These are phyloP conservation scores for Sinosuthora webbiana DNA, from an alignment of 2,113 vertebrate genomes.

Conservation along the genomic window DNA sequence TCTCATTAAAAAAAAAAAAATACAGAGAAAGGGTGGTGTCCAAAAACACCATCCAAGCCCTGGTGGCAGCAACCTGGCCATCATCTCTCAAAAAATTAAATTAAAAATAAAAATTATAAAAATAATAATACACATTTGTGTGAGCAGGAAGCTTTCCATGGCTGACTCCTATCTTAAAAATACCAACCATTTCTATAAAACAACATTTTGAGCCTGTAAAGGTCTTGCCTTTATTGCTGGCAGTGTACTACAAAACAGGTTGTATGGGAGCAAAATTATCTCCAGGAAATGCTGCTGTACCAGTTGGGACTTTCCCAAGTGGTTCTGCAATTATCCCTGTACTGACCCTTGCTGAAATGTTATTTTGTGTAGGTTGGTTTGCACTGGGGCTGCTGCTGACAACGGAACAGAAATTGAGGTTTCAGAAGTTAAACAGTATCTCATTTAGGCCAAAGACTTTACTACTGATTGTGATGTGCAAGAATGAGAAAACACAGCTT, in stretches of 20 bases:
- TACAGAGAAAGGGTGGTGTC: not conserved
- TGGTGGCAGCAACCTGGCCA: not conserved
- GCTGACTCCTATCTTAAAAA: not conserved
- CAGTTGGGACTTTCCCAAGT: not conserved
- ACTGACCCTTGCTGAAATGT: not conserved
- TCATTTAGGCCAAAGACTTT: constrained; percentile 7
- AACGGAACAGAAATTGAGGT: not conserved
- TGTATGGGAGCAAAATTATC: not conserved
- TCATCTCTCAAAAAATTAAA: not conserved
- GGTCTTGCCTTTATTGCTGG: not conserved
- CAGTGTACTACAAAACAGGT: not conserved
- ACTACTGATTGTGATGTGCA: not conserved
- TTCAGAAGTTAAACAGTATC: not conserved
- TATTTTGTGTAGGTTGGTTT: not conserved
- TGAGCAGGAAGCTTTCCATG: not conserved
- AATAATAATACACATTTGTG: not conserved
- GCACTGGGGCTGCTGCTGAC: not conserved
- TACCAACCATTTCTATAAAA: not conserved
- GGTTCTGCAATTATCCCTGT: not conserved
- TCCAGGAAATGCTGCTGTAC: not conserved
- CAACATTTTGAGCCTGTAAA: not conserved
- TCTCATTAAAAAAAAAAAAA: not conserved
- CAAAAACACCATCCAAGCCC: not conserved
- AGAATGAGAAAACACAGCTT: constrained; percentile 40
- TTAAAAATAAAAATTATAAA: no score